Conservation (phyloP, 2,113 vertebrate species). For the Porphyrio hochstetteri region DNA sequence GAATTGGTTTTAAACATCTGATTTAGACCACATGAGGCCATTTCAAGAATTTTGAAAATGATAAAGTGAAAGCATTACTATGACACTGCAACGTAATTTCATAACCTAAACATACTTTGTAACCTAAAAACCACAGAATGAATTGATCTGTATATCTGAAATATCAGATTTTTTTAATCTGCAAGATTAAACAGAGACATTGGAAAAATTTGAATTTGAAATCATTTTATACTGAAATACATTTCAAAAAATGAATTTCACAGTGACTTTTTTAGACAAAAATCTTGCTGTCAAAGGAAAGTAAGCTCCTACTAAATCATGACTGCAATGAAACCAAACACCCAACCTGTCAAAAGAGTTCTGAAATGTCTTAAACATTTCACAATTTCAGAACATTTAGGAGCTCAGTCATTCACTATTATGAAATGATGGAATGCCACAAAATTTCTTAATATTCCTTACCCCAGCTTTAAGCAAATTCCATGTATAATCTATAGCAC, state of each 20-base stretch:
- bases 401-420: background rate
- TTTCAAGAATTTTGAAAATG: background rate
- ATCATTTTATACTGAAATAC: background rate
- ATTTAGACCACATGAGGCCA: background rate
- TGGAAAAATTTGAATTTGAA: background rate
- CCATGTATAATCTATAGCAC: slow-evolving; percentile 99
- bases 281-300: background rate
- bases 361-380: background rate
- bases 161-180: background rate
- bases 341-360: background rate
- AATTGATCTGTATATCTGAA: background rate
- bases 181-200: background rate
- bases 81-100: background rate
- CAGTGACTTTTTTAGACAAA: background rate
- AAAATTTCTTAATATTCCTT: slow-evolving; percentile 59
- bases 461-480: slow-evolving; percentile 98
- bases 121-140: background rate
- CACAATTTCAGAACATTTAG: background rate
- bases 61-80: background rate
- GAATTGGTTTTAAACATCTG: background rate
- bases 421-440: background rate
- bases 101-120: background rate
- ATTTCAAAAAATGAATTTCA: background rate
- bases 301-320: background rate
- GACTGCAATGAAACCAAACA: background rate